These are phyloP conservation scores for Psittacara wagleri DNA, from an alignment of 2,113 vertebrate species.

Conservation along the genomic window DNA sequence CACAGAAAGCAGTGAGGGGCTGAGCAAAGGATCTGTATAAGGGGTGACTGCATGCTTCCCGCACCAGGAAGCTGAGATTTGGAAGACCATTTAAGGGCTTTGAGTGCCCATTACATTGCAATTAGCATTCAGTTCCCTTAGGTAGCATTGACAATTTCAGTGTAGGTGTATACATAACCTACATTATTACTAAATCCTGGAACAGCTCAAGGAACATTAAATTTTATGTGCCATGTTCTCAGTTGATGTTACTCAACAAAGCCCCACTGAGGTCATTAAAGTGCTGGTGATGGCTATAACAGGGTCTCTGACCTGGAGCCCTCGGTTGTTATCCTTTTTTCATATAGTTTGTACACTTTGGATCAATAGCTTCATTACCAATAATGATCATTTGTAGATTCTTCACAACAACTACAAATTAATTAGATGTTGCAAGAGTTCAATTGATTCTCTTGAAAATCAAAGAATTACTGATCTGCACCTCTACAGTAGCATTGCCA, in stretches of 20 bases:
- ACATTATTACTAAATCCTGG: background rate
- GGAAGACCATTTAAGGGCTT: background rate
- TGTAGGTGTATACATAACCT: constrained; percentile 23
- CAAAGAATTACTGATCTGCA: background rate
- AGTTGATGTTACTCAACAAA: background rate
- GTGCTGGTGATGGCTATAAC: background rate
- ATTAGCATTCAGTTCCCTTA: background rate
- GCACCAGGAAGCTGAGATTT: rapidly evolving
- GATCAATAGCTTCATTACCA: background rate
- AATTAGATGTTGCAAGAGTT: background rate
- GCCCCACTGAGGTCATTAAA: background rate
- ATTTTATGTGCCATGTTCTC: background rate
- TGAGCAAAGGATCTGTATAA: background rate
- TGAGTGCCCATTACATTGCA: background rate
- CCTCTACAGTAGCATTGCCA: background rate
- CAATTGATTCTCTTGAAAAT: background rate
- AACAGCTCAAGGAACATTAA: constrained; percentile 37
- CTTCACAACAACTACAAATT: background rate
- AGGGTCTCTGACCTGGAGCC: background rate
- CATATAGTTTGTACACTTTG: background rate
- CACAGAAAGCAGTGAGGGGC: background rate
- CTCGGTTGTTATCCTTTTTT: background rate
- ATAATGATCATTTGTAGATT: background rate
- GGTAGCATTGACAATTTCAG: background rate
- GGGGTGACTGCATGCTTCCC: rapidly evolving